Conservation (phyloP, 2,113 vertebrate species). For the Alosa alosa region DNA sequence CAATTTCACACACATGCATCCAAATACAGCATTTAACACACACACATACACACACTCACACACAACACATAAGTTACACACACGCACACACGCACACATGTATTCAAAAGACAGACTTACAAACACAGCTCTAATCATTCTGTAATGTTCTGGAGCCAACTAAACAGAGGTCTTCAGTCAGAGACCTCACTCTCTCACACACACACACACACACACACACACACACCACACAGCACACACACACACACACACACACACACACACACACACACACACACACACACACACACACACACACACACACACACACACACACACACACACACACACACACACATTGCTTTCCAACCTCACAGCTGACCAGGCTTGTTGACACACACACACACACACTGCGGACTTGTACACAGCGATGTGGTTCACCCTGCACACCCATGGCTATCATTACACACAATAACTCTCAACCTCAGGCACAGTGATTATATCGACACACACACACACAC, state of each 20-base stretch:
- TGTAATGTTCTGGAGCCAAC: background rate
- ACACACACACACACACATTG: constrained; percentile 5
- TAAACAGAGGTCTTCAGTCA: no score
- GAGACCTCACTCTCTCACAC: background rate
- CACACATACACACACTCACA: background rate
- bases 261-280: background rate
- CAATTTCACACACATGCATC: background rate
- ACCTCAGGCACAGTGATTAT: background rate
- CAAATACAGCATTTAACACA: background rate
- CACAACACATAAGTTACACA: no score
- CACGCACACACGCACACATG: no score
- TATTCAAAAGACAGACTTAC: background rate
- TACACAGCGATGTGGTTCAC: background rate
- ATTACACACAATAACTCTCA: constrained; percentile 5
- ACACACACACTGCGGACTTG: background rate
- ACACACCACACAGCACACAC: background rate
- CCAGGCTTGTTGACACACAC: constrained; percentile 6
- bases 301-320: background rate
- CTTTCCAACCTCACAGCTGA: constrained; percentile 5
- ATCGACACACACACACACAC: background rate
- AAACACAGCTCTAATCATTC: background rate
- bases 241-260: background rate
- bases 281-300: background rate
- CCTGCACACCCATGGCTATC: constrained; percentile 7
- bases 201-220: background rate